Conservation (phyloP, 2,113 vertebrate species). For the Saccopteryx leptura region DNA sequence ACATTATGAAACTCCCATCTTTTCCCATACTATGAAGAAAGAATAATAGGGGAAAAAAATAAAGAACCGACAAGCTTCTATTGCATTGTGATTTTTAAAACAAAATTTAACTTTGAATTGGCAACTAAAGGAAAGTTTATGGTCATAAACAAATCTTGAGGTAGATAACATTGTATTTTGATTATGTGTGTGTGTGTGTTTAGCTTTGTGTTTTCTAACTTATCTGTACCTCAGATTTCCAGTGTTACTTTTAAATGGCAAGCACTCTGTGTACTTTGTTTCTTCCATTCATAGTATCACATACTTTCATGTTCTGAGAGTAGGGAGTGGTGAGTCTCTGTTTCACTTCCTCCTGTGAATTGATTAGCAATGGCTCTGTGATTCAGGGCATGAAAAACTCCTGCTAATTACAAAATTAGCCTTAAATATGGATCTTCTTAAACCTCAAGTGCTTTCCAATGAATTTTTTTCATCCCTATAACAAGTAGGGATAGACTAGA, state of each 20-base stretch:
- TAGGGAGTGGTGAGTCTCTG: not conserved
- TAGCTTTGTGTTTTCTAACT: not conserved
- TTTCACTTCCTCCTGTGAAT: not conserved
- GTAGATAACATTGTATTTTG: not conserved
- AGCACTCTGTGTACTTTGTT: not conserved
- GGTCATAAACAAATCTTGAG: not conserved
- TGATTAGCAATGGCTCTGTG: not conserved
- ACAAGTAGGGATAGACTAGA: not conserved
- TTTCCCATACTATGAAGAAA: not conserved
- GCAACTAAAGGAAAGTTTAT: not conserved
- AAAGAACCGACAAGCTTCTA: not conserved
- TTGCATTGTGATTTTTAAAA: not conserved
- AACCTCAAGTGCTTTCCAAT: not conserved
- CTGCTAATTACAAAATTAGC: not conserved
- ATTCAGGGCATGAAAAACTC: not conserved
- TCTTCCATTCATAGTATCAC: not conserved
- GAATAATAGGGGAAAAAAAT: not conserved
- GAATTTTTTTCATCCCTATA: not conserved
- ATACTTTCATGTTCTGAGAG: not conserved
- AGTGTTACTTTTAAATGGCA: not conserved
- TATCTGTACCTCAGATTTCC: not conserved
- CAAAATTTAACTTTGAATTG: constrained; percentile 18
- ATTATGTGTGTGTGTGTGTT: not conserved
- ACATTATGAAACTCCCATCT: not conserved
- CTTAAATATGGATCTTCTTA: not conserved